phyloP scores from a whole-genome alignment of 2,113 vertebrate genomes.

The Erythrocercus mccallii region DNA sequence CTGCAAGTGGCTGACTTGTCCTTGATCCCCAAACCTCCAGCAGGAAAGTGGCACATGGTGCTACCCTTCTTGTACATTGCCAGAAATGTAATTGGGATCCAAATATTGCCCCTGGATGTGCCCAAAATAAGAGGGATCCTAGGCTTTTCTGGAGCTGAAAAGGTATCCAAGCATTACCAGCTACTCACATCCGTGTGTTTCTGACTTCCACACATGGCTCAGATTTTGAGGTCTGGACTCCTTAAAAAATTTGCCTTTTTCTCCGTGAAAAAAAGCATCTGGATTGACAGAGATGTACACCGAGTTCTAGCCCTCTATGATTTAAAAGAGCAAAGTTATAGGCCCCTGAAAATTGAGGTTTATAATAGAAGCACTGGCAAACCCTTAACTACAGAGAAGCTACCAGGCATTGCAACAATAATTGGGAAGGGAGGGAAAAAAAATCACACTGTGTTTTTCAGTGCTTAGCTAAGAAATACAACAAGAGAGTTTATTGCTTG shows the following conservation, averaged over 20 bases:
- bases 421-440: slow-evolving; percentile 56
- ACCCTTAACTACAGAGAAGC: slow-evolving; percentile 66
- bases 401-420: slow-evolving; percentile 55
- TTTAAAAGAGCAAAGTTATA: slow-evolving; percentile 57
- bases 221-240: background rate
- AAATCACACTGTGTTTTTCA: slow-evolving; percentile 66
- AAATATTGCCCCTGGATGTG: background rate
- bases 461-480: slow-evolving; percentile 73
- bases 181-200: background rate
- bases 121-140: background rate
- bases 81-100: background rate
- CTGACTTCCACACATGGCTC: background rate
- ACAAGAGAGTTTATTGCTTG: slow-evolving; percentile 71
- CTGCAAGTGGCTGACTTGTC: background rate
- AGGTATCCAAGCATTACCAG: background rate
- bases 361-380: slow-evolving; percentile 69
- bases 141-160: background rate
- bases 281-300: background rate
- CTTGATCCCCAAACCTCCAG: background rate
- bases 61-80: background rate
- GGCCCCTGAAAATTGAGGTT: slow-evolving; percentile 57
- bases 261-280: background rate
- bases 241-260: background rate
- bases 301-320: slow-evolving; percentile 14
- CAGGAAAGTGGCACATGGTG: background rate